Evolutionary conservation across 2,797 vertebrate genomes (phyloP), one percentile per base, ranked within the genome.

Genomic region (Podargus strigoides): DNA sequence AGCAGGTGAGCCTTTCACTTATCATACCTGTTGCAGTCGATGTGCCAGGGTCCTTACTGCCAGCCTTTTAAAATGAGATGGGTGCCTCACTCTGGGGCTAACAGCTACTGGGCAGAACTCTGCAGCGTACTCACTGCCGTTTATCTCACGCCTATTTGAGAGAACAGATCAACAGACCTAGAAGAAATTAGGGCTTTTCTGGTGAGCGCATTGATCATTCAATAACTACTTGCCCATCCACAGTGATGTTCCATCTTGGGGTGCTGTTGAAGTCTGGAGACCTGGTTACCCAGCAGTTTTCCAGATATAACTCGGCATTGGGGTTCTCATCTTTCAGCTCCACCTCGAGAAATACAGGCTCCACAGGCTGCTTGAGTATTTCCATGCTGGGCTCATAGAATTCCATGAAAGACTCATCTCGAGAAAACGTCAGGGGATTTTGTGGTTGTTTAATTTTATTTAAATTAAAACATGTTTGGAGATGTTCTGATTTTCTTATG

Each of bases 211-310:
- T 70, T 28, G 14, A 15, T 80, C 16, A 14, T 86, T 85, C 64
- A 60, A 24, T 64, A 47, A 39, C 14, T 63, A 94, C 83, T 91
- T 97, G 93, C 97, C 94, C 95, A 47, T 96, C 73, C 50, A 63
- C 36, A 18, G 70, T 93, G 75, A 97, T 74, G 37, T 95, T 95
- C 95, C 96, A 93, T 46, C 75, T 94, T 32, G 95, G 69, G 6
- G 14, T 76, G 52, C 70, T 59, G 22, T 90, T 91, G 44, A 90
- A 83, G 28, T 94, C 94, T 49, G 76, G 68, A 85, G 93, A 91
- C 22, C 12, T 27, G 2, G 94, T 73, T 21, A 95, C 80, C 97
- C 97, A 97, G 34, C 96, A 95, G 39, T 94, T 93, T 68, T 96
- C 93, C 73, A 97, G 58, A n/a, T 85, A 36, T 64, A 96, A 74